Conservation (phyloP, 2,797 vertebrate species). For the Novumbra hubbsi region DNA sequence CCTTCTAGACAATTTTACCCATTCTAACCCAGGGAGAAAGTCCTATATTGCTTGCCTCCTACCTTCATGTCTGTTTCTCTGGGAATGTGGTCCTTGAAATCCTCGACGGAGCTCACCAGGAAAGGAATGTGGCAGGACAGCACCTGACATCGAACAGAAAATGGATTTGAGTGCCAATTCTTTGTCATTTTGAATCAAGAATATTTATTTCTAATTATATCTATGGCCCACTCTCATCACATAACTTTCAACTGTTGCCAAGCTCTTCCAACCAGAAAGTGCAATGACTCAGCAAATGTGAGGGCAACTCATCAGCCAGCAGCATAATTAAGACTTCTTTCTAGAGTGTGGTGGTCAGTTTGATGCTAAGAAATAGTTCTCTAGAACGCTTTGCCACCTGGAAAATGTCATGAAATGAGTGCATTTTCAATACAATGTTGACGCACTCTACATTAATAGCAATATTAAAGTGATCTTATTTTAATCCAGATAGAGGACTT, state of each 20-base stretch:
- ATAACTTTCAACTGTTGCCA: too few species aligned
- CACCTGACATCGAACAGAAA: slow-evolving; percentile 74
- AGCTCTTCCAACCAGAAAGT: too few species aligned
- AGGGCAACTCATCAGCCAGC: too few species aligned
- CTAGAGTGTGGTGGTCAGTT: too few species aligned
- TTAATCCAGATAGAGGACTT: not conserved
- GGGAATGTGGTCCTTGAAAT: slow-evolving; percentile 99
- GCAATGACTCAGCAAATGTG: too few species aligned
- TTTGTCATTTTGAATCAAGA: not conserved
- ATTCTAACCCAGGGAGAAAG: not conserved
- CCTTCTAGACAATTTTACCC: not conserved
- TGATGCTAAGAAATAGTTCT: too few species aligned
- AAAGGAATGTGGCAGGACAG: slow-evolving; percentile 99
- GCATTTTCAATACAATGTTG: not conserved
- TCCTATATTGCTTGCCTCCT: slow-evolving; percentile 18
- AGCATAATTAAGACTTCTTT: too few species aligned
- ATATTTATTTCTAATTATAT: not conserved
- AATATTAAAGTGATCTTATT: not conserved
- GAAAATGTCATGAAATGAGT: not conserved
- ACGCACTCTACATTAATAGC: not conserved
- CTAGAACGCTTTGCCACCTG: too few species aligned
- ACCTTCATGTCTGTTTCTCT: slow-evolving; percentile 99
- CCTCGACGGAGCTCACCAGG: slow-evolving; percentile 97
- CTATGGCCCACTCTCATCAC: too few species aligned
- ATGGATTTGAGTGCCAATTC: not conserved